phyloP scores from a whole-genome alignment of 1,140 invertebrate genomes.

The Neodiprion virginianus region DNA sequence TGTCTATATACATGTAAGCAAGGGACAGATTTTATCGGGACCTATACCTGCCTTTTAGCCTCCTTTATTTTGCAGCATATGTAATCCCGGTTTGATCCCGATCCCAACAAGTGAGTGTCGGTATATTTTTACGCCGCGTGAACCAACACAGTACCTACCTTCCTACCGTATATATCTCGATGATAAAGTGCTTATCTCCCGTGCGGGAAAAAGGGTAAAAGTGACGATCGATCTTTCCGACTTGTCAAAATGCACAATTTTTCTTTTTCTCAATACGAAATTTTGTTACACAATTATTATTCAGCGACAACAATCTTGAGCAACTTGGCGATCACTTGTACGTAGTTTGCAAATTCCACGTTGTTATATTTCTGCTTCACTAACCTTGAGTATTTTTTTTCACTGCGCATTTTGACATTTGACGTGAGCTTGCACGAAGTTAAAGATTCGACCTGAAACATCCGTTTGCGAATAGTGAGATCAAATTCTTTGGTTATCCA shows the following conservation, averaged over 20 bases:
- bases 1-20: background rate
- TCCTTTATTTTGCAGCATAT: background rate
- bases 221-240: background rate
- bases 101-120: background rate
- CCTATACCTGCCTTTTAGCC: background rate
- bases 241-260: background rate
- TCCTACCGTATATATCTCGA: background rate
- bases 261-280: slow-evolving; percentile 27
- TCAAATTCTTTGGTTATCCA: too few species aligned
- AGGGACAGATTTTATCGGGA: background rate
- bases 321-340: too few species aligned
- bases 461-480: too few species aligned
- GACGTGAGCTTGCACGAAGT: too few species aligned
- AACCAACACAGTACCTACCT: background rate
- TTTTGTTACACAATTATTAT: background rate
- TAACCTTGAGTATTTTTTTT: too few species aligned
- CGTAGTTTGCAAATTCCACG: too few species aligned
- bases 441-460: too few species aligned
- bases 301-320: too few species aligned
- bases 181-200: background rate
- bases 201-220: background rate
- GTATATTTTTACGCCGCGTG: background rate
- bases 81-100: background rate
- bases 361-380: too few species aligned
- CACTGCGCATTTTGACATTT: too few species aligned